Evolutionary conservation across 2,113 vertebrate species (phyloP).

Genomic region (Axis porcinus): DNA sequence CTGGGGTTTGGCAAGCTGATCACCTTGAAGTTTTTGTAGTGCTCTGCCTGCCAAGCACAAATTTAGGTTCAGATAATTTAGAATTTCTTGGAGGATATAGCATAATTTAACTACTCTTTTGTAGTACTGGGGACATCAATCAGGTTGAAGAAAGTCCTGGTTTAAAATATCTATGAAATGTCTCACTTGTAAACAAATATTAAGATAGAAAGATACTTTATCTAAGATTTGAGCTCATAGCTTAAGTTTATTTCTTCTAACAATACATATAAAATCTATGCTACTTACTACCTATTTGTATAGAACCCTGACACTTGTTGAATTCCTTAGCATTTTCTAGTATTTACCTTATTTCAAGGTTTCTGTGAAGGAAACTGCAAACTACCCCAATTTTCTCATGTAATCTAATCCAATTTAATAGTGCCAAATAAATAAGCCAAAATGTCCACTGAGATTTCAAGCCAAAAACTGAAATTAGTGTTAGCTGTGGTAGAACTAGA

Average conservation of each 20-base stretch:
- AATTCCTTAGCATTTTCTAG: constrained; percentile 23
- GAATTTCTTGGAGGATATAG: constrained; percentile 14
- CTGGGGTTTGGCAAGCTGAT: constrained; percentile 8
- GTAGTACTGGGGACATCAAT: background rate
- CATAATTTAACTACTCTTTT: background rate
- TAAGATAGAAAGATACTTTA: background rate
- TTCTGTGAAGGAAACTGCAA: constrained; percentile 9
- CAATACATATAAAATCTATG: background rate
- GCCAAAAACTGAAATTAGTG: constrained; percentile 8
- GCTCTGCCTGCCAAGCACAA: background rate
- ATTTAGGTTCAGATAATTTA: constrained; percentile 13
- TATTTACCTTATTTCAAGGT: constrained; percentile 1
- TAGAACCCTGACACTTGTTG: background rate
- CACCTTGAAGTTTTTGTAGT: constrained; percentile 17
- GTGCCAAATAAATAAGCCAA: constrained; percentile 32
- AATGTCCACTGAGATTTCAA: background rate
- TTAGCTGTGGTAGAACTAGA: background rate
- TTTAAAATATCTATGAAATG: background rate
- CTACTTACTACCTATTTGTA: background rate
- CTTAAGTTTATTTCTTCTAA: background rate
- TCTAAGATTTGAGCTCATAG: background rate
- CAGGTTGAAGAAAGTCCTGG: background rate
- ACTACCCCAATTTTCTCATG: background rate
- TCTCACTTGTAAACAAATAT: background rate
- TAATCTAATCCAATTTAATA: constrained; percentile 23